Evolutionary conservation across 2,888 invertebrate species (phyloP), one percentile per base, ranked within the genome.

Genomic region (Macropis europaea): DNA sequence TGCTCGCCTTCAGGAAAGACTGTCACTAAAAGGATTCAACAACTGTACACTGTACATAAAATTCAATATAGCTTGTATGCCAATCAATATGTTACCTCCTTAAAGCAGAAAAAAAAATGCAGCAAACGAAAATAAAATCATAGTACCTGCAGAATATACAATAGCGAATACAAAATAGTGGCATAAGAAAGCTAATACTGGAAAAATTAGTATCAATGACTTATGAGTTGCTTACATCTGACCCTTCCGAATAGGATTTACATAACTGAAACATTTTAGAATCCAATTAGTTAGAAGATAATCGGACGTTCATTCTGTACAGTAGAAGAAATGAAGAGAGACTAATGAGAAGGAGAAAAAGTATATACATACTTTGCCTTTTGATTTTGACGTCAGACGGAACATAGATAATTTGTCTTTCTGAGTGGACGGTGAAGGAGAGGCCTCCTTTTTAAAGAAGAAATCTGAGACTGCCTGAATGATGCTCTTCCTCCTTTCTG

Each of bases 391-490:
- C 22, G 93, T 92, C 59, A 94, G 91, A 80, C 92, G 91, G 84
- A 93, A 92, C 84, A 92, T 92, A 61, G 93, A 92, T 73, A 93
- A 91, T 77, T 91, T 90, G 53, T 91, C 91, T 78, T 91, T 91
- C 7, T 88, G 86, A 62, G 84, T 85, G 66, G 34, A 87, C 2
- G 90, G 86, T 38, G 86, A 88, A 34, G 87, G 87, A 57, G 79
- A 90, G 84, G 91, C 91, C 86, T 93, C 94, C 85, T 93, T 93
- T 82, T 94, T 94, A 88, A 95, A 95, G 87, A 97, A 95, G 89
- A 97, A 95, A 88, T 94, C 96, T 15, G 96, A 95, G 73, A 97
- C 94, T 54, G 96, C 94, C 90, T 95, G 96, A 84, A 96, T 96
- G 56, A 97, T 94, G 90, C 96, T 96, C 84, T 94, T 95, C 71